Evolutionary conservation across 2,797 vertebrate genomes (phyloP).

Genomic region (Smutsia gigantea): DNA sequence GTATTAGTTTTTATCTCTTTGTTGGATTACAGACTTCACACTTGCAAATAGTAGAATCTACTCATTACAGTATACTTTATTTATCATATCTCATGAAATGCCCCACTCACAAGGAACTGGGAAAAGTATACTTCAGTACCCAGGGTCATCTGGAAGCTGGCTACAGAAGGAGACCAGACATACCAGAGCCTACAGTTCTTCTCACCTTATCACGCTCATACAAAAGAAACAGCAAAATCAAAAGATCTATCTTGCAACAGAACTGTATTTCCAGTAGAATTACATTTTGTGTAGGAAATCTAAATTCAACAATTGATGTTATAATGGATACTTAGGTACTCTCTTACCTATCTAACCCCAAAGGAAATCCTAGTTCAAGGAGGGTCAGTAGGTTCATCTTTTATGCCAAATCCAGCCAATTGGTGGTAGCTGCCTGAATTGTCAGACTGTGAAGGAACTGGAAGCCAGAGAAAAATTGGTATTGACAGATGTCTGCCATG

Average conservation of each 20-base stretch:
- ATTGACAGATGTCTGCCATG: neutral
- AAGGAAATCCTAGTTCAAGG: neutral
- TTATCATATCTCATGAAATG: neutral
- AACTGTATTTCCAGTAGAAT: neutral
- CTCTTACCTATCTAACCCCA: neutral
- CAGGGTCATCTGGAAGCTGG: neutral
- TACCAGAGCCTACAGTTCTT: neutral
- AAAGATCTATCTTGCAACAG: neutral
- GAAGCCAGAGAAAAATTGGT: neutral
- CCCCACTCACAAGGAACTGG: neutral
- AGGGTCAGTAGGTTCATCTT: neutral
- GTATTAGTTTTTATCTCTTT: neutral
- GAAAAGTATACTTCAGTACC: neutral
- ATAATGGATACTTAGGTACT: neutral
- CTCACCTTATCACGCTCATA: neutral
- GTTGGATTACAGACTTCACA: neutral
- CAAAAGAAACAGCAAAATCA: neutral
- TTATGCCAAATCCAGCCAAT: neutral
- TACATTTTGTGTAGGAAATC: neutral
- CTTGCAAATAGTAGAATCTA: neutral
- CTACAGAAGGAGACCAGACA: neutral
- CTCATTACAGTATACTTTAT: neutral
- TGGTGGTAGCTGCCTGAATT: neutral
- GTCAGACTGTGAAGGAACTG: neutral
- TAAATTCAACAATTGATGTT: neutral